Base-by-base conservation (phyloP, 1,140 invertebrate species). In the Tribolium castaneum region DNA sequence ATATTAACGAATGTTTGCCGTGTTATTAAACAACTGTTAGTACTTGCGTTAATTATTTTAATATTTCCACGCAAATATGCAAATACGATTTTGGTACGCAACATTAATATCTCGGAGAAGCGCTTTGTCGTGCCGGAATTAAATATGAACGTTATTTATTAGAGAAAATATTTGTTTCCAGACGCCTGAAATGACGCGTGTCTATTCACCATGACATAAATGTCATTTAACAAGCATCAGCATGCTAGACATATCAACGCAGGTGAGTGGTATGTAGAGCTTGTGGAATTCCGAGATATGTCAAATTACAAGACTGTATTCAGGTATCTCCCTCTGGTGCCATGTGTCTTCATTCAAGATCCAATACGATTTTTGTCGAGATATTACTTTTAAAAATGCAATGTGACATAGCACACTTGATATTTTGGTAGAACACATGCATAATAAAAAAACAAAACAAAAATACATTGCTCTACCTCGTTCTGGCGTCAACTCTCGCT, bases 261-360 rank as follows among this genome's bases (percentile, higher is more conserved):
- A 76, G 50, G 75, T 76, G 59, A 76, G 59, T 76, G 75, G 59
- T 52, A 76, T 75, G 73, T 75, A 49, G 73, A 75, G 19, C 56
- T 56, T 75, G 72, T 54, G 51, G 35, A 75, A 75, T 56, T 54
- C 49, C 22, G 39, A 51, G 59, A 76, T 70, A 70, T 54, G 77
- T 73, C 52, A 74, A 74, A 74, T 78, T 66, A 74, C 19, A 70
- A 50, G 52, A 75, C 51, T 75, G 39, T 72, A 50, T 72, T 22
- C 70, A 72, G 70, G 51, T 72, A 72, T 72, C 50, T 72, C 59
- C 59, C 59, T 66, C 59, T 35, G 59, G 59, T 66, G 59, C 59
- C 30, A 66, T 66, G 30, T 66, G 59, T 66, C 59, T 66, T 66
- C 30, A 66, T 66, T 66, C 59, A 39, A 66, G 25, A 66, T 66